A percentile compares a stretch with the other conserved stretches of the same genome.
Evolutionary conservation across 2,113 vertebrate species (phyloP).

Genomic region (Ardeotis arabs): DNA sequence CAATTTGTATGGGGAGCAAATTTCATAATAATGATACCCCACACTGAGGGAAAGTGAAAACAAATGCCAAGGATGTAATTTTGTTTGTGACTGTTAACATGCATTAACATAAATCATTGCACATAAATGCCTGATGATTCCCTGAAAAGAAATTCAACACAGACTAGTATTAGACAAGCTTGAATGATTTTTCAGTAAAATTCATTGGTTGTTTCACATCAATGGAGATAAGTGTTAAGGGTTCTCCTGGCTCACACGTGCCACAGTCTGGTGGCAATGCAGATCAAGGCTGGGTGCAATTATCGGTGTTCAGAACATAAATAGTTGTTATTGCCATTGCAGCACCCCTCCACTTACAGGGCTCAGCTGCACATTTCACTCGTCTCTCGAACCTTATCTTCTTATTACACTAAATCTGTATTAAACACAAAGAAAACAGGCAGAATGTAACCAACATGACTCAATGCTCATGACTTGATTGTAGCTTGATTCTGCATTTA

Average conservation of each 20-base stretch:
- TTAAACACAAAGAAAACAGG: not conserved
- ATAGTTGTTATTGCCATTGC: not conserved
- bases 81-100: not conserved
- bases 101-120: not conserved
- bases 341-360: not conserved
- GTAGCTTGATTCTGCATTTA: not conserved
- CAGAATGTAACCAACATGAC: not conserved
- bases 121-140: not conserved
- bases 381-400: not conserved
- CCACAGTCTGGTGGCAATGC: not conserved
- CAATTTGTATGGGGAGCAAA: not conserved
- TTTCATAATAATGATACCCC: not conserved
- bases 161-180: not conserved
- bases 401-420: not conserved
- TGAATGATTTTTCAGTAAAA: not conserved
- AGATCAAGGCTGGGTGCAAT: not conserved
- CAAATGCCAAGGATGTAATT: not conserved
- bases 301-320: rapidly evolving
- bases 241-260: not conserved
- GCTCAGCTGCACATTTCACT: not conserved
- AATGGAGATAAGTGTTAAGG: not conserved
- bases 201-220: not conserved
- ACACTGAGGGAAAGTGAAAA: not conserved
- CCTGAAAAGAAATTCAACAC: not conserved
- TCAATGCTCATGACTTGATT: not conserved